A percentile compares a stretch with the other conserved stretches of the same genome.
phyloP scores from a whole-genome alignment of 2,113 vertebrate species.

The Gadus chalcogrammus region DNA sequence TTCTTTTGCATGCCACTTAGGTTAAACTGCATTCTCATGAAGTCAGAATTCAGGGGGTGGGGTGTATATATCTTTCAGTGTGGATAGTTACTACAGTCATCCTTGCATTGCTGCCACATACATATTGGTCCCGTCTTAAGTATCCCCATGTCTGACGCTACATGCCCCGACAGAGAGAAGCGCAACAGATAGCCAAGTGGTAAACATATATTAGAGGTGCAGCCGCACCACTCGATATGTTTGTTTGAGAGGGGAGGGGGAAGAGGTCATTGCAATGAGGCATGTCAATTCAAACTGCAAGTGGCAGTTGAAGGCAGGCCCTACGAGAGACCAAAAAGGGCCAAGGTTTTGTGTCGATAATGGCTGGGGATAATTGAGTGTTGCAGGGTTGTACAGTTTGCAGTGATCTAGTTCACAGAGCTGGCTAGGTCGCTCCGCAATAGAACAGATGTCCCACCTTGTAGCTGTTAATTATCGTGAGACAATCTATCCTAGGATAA shows the following conservation, averaged over 20 bases:
- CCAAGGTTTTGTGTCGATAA: conserved; percentile 24
- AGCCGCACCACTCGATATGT: conserved; percentile 65
- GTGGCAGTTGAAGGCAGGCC: conserved; percentile 16
- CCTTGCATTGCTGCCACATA: conserved; percentile 27
- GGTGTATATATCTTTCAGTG: no score
- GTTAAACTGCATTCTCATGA: no score
- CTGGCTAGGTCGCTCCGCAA: no score
- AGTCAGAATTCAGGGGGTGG: no score
- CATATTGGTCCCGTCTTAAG: conserved; percentile 34
- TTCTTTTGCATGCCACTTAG: no score
- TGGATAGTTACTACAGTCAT: conserved; percentile 11
- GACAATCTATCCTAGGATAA: no score
- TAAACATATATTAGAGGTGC: conserved; percentile 55
- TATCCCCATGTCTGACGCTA: conserved; percentile 40
- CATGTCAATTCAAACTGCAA: conserved; percentile 35
- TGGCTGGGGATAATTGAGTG: conserved; percentile 13
- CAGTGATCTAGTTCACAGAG: no score
- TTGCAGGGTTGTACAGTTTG: conserved; percentile 4
- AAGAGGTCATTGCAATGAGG: conserved; percentile 53
- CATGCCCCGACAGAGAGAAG: conserved; percentile 48
- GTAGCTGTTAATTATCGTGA: no score
- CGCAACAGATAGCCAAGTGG: conserved; percentile 55
- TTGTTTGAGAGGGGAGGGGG: conserved; percentile 52
- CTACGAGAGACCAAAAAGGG: conserved; percentile 16
- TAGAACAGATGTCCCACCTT: no score